A percentile compares a stretch with the other conserved stretches of the same genome.
Evolutionary conservation across 2,113 vertebrate species (phyloP).

Genomic region (Ochotona curzoniae): DNA sequence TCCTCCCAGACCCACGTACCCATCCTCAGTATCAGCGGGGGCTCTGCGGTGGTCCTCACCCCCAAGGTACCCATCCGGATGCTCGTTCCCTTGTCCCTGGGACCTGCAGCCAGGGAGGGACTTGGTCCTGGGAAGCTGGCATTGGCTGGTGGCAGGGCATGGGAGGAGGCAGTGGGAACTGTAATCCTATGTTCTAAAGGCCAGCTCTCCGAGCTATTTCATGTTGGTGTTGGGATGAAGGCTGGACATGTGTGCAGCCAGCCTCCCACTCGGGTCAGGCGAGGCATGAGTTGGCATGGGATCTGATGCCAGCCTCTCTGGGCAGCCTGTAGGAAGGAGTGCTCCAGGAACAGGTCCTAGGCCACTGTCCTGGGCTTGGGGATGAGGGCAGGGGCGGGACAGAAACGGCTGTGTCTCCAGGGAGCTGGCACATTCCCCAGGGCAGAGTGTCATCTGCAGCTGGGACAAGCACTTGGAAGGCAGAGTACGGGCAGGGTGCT

Average conservation of each 20-base stretch:
- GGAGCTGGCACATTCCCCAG: neutral
- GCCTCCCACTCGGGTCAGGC: too few species aligned
- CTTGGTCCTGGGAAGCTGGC: neutral
- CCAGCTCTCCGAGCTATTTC: neutral
- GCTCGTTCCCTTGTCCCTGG: neutral
- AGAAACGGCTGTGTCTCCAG: rapidly evolving
- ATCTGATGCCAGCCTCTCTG: neutral
- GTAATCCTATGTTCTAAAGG: neutral
- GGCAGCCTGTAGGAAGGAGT: neutral
- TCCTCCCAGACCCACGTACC: slow-evolving; percentile 96
- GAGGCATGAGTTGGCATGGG: neutral
- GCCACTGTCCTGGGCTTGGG: neutral
- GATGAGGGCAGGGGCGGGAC: neutral
- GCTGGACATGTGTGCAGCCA: neutral
- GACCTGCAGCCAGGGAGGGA: neutral
- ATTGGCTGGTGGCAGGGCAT: neutral
- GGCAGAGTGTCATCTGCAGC: neutral
- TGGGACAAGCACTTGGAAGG: neutral
- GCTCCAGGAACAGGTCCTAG: neutral
- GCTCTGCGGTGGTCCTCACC: slow-evolving; percentile 95
- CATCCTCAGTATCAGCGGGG: slow-evolving; percentile 97
- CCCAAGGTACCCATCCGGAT: slow-evolving; percentile 90
- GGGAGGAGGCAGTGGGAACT: neutral
- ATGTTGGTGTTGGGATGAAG: neutral
- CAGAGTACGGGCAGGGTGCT: rapidly evolving